Conservation (phyloP, 2,888 invertebrate species). For the Leucophora obtusa region DNA sequence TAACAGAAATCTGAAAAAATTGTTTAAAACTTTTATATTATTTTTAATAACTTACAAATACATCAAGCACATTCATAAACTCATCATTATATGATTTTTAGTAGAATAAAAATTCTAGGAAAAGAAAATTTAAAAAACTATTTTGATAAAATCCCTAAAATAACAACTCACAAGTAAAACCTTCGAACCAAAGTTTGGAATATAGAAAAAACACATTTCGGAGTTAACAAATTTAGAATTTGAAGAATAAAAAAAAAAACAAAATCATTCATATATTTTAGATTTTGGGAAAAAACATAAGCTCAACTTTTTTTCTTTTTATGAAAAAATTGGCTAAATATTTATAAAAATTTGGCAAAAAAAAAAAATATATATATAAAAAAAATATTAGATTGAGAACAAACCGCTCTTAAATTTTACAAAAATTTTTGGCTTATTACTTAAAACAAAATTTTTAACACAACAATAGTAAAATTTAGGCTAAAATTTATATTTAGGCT, state of each 20-base stretch:
- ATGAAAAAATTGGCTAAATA: slow-evolving; percentile 24
- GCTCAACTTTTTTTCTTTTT: slow-evolving; percentile 42
- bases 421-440: slow-evolving; percentile 69
- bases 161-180: slow-evolving; percentile 16
- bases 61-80: slow-evolving; percentile 49
- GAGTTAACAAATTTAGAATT: slow-evolving; percentile 17
- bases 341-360: slow-evolving; percentile 18
- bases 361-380: too few relatives aligned
- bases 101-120: slow-evolving; percentile 18
- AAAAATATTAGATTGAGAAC: slow-evolving; percentile 68
- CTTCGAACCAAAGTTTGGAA: slow-evolving; percentile 45
- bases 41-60: slow-evolving; percentile 31
- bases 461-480: slow-evolving; percentile 74
- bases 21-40: slow-evolving; percentile 38
- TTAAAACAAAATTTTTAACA: slow-evolving; percentile 69
- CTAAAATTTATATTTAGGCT: slow-evolving; percentile 68
- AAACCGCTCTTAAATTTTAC: slow-evolving; percentile 59
- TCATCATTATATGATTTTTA: slow-evolving; percentile 19
- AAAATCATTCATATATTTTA: slow-evolving; percentile 19
- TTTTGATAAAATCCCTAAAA: slow-evolving; percentile 23
- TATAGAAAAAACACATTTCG: slow-evolving; percentile 47
- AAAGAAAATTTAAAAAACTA: neutral
- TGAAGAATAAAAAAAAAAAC: slow-evolving; percentile 2
- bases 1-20: neutral
- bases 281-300: slow-evolving; percentile 27